phyloP scores from a whole-genome alignment of 2,113 vertebrate genomes.

The Cyprinodon tularosa region DNA sequence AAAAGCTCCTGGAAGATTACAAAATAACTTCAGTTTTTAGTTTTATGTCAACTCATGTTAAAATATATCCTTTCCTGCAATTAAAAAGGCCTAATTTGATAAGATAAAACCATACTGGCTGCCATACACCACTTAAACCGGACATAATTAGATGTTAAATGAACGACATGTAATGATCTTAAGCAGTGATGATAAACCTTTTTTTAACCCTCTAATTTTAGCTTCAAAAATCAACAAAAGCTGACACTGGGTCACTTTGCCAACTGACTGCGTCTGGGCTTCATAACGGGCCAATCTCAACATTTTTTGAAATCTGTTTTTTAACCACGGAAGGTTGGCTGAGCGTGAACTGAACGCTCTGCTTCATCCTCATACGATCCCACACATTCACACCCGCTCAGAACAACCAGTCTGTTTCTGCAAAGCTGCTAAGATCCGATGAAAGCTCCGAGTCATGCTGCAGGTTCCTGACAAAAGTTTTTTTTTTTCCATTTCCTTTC shows the following conservation, averaged over 20 bases:
- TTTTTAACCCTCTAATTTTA: background rate
- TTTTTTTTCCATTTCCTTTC: slow-evolving; percentile 1
- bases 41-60: background rate
- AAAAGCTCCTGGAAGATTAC: too few relatives aligned
- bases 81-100: background rate
- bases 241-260: background rate
- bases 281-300: slow-evolving; percentile 32
- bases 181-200: background rate
- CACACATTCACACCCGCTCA: slow-evolving; percentile 50
- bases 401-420: slow-evolving; percentile 31
- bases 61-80: background rate
- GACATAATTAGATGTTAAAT: background rate
- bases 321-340: slow-evolving; percentile 34
- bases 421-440: slow-evolving; percentile 3
- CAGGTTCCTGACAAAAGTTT: background rate
- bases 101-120: background rate
- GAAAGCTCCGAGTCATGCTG: background rate
- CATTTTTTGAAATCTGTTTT: slow-evolving; percentile 59
- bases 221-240: background rate
- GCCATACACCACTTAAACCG: background rate
- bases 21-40: background rate
- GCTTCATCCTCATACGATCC: slow-evolving; percentile 37
- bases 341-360: slow-evolving; percentile 51
- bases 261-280: slow-evolving; percentile 12
- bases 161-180: background rate